Conservation (phyloP, 92 coral and sea anemone species). For the Pocillopora grandis region DNA sequence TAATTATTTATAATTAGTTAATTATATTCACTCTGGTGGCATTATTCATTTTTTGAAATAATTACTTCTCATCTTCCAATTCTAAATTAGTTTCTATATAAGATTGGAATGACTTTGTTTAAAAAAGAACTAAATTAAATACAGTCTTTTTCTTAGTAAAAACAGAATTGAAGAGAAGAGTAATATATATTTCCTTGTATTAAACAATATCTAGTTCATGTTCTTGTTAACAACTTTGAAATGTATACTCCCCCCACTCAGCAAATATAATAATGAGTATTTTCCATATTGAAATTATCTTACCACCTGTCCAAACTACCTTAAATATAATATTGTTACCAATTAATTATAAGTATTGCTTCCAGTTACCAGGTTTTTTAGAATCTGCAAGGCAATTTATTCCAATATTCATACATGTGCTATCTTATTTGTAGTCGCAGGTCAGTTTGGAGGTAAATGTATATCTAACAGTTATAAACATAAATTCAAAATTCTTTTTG, state of each 20-base stretch:
- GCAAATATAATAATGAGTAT: neutral
- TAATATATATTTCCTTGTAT: too few species aligned
- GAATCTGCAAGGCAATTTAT: too few species aligned
- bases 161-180: too few species aligned
- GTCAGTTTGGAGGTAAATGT: too few species aligned
- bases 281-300: neutral
- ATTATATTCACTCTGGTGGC: neutral
- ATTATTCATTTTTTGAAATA: neutral
- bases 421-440: too few species aligned
- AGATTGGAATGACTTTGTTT: neutral
- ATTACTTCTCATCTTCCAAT: neutral
- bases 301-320: constrained; percentile 12
- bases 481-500: too few species aligned
- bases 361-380: too few species aligned
- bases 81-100: neutral
- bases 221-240: neutral
- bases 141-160: neutral
- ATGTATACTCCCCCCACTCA: neutral
- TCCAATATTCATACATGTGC: too few species aligned
- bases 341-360: neutral
- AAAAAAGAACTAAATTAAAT: neutral
- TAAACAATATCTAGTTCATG: too few species aligned
- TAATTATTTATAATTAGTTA: neutral
- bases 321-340: neutral
- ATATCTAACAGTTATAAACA: too few species aligned